Evolutionary conservation across 2,797 vertebrate species (phyloP).

Genomic region (Danio aesculapii): DNA sequence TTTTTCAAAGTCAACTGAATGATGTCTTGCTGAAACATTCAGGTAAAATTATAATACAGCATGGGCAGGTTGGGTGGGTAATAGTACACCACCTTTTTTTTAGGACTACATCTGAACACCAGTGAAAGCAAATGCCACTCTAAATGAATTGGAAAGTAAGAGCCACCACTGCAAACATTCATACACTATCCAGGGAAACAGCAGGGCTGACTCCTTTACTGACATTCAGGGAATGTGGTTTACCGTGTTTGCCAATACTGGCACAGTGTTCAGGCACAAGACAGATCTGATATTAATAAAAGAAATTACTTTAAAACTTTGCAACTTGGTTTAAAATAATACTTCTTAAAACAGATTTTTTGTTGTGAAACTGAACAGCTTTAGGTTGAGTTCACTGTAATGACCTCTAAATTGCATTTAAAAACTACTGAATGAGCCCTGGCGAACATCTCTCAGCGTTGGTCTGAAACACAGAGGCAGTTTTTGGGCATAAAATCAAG

Average conservation of each 20-base stretch:
- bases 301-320: neutral
- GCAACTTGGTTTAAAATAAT: neutral
- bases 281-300: constrained; percentile 13
- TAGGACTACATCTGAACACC: no score
- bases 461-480: neutral
- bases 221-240: constrained; percentile 23
- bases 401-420: neutral
- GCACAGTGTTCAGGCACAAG: constrained; percentile 1
- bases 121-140: constrained; percentile 66
- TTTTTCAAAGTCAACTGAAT: no score
- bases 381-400: neutral
- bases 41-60: no score
- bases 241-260: constrained; percentile 11
- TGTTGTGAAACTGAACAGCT: neutral
- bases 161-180: constrained; percentile 57
- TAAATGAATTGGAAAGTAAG: constrained; percentile 55
- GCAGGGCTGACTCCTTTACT: constrained; percentile 19
- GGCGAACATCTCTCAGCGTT: neutral
- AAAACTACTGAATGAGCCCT: neutral
- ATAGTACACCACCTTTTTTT: no score
- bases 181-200: constrained; percentile 42
- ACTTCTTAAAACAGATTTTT: neutral
- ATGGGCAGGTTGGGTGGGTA: no score
- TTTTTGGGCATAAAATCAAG: constrained; percentile 22
- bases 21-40: no score